Conservation (phyloP, 1,140 invertebrate species). For the Oryctes rhinoceros region DNA sequence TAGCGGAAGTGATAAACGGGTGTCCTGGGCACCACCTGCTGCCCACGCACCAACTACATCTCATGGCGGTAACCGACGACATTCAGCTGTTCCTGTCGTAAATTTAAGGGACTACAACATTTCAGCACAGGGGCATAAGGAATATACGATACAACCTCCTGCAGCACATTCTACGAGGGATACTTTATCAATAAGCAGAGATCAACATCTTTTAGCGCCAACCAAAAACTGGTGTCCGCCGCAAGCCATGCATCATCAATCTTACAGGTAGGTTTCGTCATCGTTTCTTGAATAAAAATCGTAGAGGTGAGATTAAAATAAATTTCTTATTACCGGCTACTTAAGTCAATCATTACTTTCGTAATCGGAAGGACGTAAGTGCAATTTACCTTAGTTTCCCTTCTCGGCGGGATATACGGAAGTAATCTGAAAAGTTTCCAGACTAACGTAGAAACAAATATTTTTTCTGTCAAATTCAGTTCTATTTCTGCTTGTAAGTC, state of each 20-base stretch:
- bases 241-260: conserved; percentile 65
- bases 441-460: no score
- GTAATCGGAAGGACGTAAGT: no score
- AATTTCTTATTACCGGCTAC: no score
- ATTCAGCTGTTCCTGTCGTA: conserved; percentile 58
- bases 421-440: no score
- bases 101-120: conserved; percentile 58
- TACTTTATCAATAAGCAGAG: conserved; percentile 53
- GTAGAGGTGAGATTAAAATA: no score
- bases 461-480: no score
- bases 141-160: conserved; percentile 69
- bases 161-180: conserved; percentile 68
- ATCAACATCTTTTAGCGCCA: conserved; percentile 61
- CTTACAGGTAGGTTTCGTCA: conserved; percentile 66
- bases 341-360: no score
- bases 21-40: conserved; percentile 66
- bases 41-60: conserved; percentile 64
- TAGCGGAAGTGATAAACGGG: conserved; percentile 64
- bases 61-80: conserved; percentile 55
- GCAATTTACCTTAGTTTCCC: no score
- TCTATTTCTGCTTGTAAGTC: no score
- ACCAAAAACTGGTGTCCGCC: conserved; percentile 63
- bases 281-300: no score
- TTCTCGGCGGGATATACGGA: no score
- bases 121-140: conserved; percentile 55